Percentiles rank a stretch among this genome's conserved stretches.
Evolutionary conservation across 1,140 invertebrate genomes (phyloP).

Genomic region (Panulirus ornatus): DNA sequence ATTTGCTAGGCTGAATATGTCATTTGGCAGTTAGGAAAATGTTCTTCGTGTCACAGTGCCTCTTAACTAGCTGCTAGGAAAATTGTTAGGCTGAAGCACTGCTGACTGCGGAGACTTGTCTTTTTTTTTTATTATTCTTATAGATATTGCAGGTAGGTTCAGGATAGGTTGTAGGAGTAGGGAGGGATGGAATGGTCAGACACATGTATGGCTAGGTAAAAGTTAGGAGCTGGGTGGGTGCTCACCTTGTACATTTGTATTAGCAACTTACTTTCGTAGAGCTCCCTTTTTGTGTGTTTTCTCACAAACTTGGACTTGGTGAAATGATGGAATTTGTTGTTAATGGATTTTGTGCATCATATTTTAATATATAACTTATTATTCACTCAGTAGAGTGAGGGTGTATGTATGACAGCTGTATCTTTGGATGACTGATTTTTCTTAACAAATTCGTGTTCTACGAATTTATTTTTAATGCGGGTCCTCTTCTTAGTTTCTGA

Average conservation of each 20-base stretch:
- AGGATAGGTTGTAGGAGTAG: constrained; percentile 56
- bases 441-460: constrained; percentile 52
- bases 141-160: constrained; percentile 35
- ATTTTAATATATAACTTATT: constrained; percentile 29
- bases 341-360: neutral
- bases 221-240: constrained; percentile 72
- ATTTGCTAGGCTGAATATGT: constrained; percentile 53
- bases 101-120: neutral
- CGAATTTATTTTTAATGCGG: constrained; percentile 71
- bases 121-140: neutral
- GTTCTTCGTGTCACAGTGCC: constrained; percentile 12
- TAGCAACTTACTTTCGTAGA: neutral
- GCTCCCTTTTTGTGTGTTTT: neutral
- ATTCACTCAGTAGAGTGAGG: constrained; percentile 13
- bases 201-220: constrained; percentile 63
- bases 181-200: constrained; percentile 47
- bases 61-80: constrained; percentile 62
- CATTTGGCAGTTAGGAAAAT: constrained; percentile 54
- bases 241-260: neutral
- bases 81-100: constrained; percentile 62
- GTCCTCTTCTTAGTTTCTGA: constrained; percentile 61
- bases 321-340: neutral
- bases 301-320: neutral
- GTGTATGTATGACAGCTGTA: constrained; percentile 23
- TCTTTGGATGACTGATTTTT: constrained; percentile 38